Evolutionary conservation across 2,888 invertebrate genomes (phyloP), one percentile per base, ranked within the genome.

Genomic region (Portevinia maculata): DNA sequence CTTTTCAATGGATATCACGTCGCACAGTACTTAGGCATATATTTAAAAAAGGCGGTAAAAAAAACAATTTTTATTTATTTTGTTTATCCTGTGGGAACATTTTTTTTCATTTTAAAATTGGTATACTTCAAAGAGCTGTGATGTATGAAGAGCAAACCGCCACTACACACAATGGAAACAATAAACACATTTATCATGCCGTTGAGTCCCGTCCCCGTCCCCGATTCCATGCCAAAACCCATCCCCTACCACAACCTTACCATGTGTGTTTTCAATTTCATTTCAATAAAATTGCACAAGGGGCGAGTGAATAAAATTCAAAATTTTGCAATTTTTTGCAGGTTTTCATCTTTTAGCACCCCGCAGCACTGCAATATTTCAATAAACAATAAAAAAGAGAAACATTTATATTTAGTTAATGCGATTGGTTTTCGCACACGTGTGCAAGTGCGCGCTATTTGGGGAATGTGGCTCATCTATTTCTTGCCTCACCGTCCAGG

Each of bases 171-270:
- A 44, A 37, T 37, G 57, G n/a, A 69, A 69, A 69, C 69, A 69
- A 69, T 57, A 69, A 69, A 50, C 69, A 69, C 28, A 67, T 67
- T n/a, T 55, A 55, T 67, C 67, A 67, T 57, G 28, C n/a, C n/a
- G n/a, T n/a, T n/a, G n/a, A n/a, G n/a, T n/a, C n/a, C n/a, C n/a
- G n/a, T n/a, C n/a, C n/a, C n/a, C n/a, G n/a, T n/a, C n/a, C n/a
- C n/a, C n/a, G n/a, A n/a, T n/a, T n/a, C n/a, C 15, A 24, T 11
- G 30, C n/a, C 17, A 15, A 8, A 19, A 7, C 21, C 37, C 41
- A 44, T 30, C n/a, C n/a, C n/a, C n/a, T n/a, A n/a, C n/a, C n/a
- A n/a, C n/a, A n/a, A n/a, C n/a, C n/a, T n/a, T n/a, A n/a, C n/a
- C n/a, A n/a, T 44, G 59, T 30, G 44, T 59, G 59, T 44, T 59